Percentiles rank a stretch among this genome's conserved stretches.
phyloP scores from a whole-genome alignment of 2,113 vertebrate genomes.

The human (Homo sapiens) region DNA sequence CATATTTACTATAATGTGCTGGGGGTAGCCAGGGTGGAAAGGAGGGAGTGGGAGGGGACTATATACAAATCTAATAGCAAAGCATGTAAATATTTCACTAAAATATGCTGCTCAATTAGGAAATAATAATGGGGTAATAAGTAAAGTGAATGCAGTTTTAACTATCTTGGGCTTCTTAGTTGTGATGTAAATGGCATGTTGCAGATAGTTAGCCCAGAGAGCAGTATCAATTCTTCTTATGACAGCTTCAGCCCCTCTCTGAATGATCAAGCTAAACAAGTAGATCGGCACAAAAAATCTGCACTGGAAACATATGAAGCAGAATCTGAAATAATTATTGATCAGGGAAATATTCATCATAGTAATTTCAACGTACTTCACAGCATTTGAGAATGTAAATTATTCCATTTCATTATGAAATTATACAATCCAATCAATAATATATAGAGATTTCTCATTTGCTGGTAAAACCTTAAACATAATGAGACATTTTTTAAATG shows the following conservation, averaged over 20 bases:
- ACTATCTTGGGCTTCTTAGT: slow-evolving; percentile 50
- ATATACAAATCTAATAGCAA: slow-evolving; percentile 72
- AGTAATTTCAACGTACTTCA: slow-evolving; percentile 69
- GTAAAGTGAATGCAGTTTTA: slow-evolving; percentile 74
- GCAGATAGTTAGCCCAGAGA: slow-evolving; percentile 63
- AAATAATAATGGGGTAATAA: slow-evolving; percentile 79
- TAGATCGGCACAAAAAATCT: slow-evolving; percentile 34
- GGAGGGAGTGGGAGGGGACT: slow-evolving; percentile 2
- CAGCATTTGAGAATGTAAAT: slow-evolving; percentile 63
- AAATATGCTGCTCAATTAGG: slow-evolving; percentile 74
- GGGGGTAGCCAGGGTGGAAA: background rate
- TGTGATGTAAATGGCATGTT: slow-evolving; percentile 28
- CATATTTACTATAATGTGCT: slow-evolving; percentile 66
- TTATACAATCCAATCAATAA: slow-evolving; percentile 56
- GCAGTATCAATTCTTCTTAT: slow-evolving; percentile 24
- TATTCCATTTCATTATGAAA: slow-evolving; percentile 66
- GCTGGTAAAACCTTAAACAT: slow-evolving; percentile 7
- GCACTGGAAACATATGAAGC: background rate
- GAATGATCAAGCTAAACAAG: slow-evolving; percentile 49
- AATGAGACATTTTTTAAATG: slow-evolving; percentile 38
- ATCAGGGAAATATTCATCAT: slow-evolving; percentile 50
- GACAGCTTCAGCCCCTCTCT: slow-evolving; percentile 22
- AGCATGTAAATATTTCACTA: slow-evolving; percentile 75
- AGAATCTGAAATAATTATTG: slow-evolving; percentile 61
- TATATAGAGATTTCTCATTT: slow-evolving; percentile 64